phyloP scores from a whole-genome alignment of 1,140 invertebrate species.

The Stegodyphus mimosarum region DNA sequence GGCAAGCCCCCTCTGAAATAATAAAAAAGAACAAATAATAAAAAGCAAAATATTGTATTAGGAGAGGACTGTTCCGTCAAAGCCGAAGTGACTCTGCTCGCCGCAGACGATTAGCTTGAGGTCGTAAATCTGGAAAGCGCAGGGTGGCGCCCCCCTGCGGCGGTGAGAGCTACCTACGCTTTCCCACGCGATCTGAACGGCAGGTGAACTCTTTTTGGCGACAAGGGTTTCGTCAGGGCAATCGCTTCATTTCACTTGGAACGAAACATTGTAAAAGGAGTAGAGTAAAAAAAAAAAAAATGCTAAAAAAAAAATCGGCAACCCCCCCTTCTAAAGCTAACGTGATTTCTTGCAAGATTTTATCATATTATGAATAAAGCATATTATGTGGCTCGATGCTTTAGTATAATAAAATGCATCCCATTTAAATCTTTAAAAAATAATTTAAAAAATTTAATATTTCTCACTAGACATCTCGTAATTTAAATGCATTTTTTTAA shows the following conservation, averaged over 20 bases:
- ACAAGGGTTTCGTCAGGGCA: slow-evolving; percentile 6
- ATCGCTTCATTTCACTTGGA: neutral
- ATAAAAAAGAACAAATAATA: slow-evolving; percentile 35
- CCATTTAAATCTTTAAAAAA: too few species aligned
- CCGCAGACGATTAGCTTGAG: slow-evolving; percentile 45
- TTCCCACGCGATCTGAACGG: slow-evolving; percentile 42
- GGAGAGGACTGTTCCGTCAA: slow-evolving; percentile 33
- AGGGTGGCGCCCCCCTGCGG: slow-evolving; percentile 53
- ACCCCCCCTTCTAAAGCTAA: too few species aligned
- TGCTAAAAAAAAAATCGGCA: too few species aligned
- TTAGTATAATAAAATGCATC: too few species aligned
- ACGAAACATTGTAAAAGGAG: too few species aligned
- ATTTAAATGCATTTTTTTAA: too few species aligned
- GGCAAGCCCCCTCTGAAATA: slow-evolving; percentile 4
- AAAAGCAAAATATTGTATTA: slow-evolving; percentile 1
- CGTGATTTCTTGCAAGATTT: too few species aligned
- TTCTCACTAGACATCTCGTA: too few species aligned
- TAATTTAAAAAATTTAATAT: too few species aligned
- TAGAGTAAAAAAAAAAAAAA: too few species aligned
- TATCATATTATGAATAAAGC: too few species aligned
- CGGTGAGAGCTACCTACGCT: slow-evolving; percentile 54
- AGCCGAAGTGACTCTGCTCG: slow-evolving; percentile 31
- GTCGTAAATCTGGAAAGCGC: slow-evolving; percentile 50
- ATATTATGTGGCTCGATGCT: too few species aligned
- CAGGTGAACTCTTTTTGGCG: slow-evolving; percentile 39